phyloP scores from a whole-genome alignment of 2,888 invertebrate genomes.

The Lutraria lutraria region DNA sequence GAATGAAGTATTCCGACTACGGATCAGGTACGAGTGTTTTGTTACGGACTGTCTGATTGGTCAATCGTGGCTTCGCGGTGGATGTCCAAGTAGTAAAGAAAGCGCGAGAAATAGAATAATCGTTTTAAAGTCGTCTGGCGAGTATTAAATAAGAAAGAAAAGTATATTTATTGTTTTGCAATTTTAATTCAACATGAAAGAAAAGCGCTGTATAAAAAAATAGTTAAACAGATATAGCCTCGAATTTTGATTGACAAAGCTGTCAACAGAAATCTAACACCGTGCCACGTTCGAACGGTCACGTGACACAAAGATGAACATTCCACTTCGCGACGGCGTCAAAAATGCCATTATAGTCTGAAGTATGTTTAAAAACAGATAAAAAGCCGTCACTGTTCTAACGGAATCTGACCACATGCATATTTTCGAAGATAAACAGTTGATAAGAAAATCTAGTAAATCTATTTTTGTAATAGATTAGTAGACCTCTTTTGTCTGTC shows the following conservation, averaged over 20 bases:
- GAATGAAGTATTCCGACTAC: conserved; percentile 44
- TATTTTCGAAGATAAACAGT: neutral
- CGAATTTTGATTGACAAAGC: conserved; percentile 4
- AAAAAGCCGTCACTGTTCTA: neutral
- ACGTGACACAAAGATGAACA: neutral
- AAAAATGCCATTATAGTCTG: neutral
- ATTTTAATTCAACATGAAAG: neutral
- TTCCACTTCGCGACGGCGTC: neutral
- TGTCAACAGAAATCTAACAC: neutral
- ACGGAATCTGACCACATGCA: neutral
- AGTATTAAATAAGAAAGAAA: neutral
- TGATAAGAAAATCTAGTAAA: neutral
- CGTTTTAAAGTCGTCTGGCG: neutral
- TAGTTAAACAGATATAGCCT: neutral
- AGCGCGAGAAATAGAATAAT: conserved; percentile 41
- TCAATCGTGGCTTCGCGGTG: conserved; percentile 29
- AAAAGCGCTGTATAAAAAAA: neutral
- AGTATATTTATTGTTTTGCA: neutral
- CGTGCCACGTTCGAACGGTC: neutral
- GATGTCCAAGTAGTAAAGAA: conserved; percentile 30
- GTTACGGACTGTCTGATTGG: conserved; percentile 55
- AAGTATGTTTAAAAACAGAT: neutral
- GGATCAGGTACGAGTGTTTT: conserved; percentile 54
- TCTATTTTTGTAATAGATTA: neutral
- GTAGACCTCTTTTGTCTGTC: neutral